Conservation (phyloP, 2,113 vertebrate species). For the Rhea pennata region DNA sequence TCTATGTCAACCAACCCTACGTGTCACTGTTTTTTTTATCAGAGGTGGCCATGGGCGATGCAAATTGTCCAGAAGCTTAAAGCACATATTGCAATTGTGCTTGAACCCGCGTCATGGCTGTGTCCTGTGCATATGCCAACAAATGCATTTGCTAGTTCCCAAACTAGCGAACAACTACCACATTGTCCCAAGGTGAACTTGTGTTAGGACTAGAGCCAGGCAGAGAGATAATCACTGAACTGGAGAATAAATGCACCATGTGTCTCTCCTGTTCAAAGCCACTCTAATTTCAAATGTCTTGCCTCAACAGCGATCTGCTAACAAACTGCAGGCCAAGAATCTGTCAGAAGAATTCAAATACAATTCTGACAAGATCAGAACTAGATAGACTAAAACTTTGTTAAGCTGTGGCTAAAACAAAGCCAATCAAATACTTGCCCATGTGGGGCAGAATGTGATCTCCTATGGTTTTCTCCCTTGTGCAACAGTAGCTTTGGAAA, state of each 20-base stretch:
- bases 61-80: not conserved
- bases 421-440: not conserved
- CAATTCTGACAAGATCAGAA: constrained; percentile 52
- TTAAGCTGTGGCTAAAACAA: constrained; percentile 18
- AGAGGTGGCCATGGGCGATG: not conserved
- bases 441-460: not conserved
- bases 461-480: not conserved
- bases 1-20: not conserved
- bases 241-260: constrained; percentile 37
- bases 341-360: constrained; percentile 61
- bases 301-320: constrained; percentile 63
- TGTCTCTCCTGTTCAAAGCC: constrained; percentile 57
- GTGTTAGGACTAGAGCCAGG: constrained; percentile 41
- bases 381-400: constrained; percentile 46
- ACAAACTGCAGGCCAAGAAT: constrained; percentile 54
- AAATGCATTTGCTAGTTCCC: not conserved
- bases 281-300: constrained; percentile 59
- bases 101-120: accelerated
- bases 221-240: constrained; percentile 32
- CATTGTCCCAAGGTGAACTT: constrained; percentile 52
- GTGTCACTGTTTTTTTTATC: accelerated
- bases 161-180: not conserved
- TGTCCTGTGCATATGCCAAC: not conserved
- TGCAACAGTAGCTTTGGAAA: not conserved
- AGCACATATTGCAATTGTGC: not conserved